Evolutionary conservation across 2,797 vertebrate genomes (phyloP), one percentile per base, ranked within the genome.

Genomic region (Nothura maculosa): DNA sequence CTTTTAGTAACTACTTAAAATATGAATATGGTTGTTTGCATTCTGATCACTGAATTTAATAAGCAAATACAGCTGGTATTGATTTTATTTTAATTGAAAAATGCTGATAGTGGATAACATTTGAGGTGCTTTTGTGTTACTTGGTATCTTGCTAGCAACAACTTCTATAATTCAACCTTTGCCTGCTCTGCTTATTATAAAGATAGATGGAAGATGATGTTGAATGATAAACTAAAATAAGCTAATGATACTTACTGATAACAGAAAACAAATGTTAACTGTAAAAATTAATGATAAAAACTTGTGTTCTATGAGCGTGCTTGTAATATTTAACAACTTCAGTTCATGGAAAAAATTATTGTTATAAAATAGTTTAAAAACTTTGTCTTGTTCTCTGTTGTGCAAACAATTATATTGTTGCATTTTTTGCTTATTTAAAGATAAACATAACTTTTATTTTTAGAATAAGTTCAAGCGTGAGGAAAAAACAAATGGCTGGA

Each of bases 401-500:
- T 77, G 25, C 42, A 74, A 32, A 55, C 54, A 55, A 28, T 30
- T 61, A 36, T 72, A n/a, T 5, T 85, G 14, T 68, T 81, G 54
- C 16, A 27, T 69, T 62, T 81, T 40, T 75, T 87, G 9, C 17
- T 67, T 93, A 86, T 34, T 89, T 25, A 66, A 79, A 84, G 72
- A 55, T 67, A 89, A 93, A 61, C 61, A 19, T 87, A 75, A 42
- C 13, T 93, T 50, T 90, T 93, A 30, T 81, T 97, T 96, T 90
- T 96, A 99, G 99, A 99, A 99, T 98, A 99, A 99, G 97, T 99
- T 99, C 97, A 99, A 99, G 97, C 99, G 98, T 90, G 99, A 99
- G 90, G 99, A 99, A 95, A 98, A 98, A 90, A 76, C 94, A 64
- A 99, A 99, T 94, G 97, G 98, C 55, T 99, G 99, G 99, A 98